Evolutionary conservation across 2,888 invertebrate species (phyloP).

Genomic region (Apotomis capreana): DNA sequence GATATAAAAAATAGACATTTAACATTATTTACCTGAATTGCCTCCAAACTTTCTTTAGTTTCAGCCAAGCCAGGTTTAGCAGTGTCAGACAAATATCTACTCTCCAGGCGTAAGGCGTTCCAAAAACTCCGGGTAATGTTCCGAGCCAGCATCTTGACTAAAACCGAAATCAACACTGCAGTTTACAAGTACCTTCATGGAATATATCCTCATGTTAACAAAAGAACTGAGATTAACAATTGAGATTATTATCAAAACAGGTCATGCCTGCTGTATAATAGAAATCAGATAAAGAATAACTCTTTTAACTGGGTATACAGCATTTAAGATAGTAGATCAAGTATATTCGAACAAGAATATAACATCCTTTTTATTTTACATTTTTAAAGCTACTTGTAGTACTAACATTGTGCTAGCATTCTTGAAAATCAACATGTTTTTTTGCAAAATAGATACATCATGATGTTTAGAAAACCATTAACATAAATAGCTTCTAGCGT

Average conservation of each 20-base stretch:
- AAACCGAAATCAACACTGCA: slow-evolving; percentile 30
- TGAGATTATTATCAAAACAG: slow-evolving; percentile 13
- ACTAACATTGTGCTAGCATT: too few relatives aligned
- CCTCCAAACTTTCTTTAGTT: slow-evolving; percentile 63
- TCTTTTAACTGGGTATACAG: background rate
- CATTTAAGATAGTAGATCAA: background rate
- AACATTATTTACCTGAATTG: slow-evolving; percentile 60
- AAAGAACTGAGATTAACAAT: slow-evolving; percentile 26
- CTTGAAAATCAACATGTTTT: too few relatives aligned
- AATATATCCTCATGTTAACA: slow-evolving; percentile 9
- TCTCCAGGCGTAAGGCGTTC: slow-evolving; percentile 63
- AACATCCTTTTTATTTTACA: background rate
- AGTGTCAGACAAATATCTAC: slow-evolving; percentile 68
- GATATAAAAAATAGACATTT: too few relatives aligned
- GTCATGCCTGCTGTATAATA: background rate
- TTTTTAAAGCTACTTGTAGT: too few relatives aligned
- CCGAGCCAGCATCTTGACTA: slow-evolving; percentile 71
- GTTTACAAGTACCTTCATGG: background rate
- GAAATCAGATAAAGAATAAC: slow-evolving; percentile 8
- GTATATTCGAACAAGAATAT: slow-evolving; percentile 1
- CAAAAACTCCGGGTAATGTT: slow-evolving; percentile 66
- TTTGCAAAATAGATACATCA: too few relatives aligned
- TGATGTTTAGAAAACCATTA: too few relatives aligned
- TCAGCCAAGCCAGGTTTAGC: slow-evolving; percentile 59
- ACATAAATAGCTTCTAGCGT: too few relatives aligned